Evolutionary conservation across 2,888 invertebrate species (phyloP), one percentile per base, ranked within the genome.

Genomic region (Zootermopsis nevadensis): DNA sequence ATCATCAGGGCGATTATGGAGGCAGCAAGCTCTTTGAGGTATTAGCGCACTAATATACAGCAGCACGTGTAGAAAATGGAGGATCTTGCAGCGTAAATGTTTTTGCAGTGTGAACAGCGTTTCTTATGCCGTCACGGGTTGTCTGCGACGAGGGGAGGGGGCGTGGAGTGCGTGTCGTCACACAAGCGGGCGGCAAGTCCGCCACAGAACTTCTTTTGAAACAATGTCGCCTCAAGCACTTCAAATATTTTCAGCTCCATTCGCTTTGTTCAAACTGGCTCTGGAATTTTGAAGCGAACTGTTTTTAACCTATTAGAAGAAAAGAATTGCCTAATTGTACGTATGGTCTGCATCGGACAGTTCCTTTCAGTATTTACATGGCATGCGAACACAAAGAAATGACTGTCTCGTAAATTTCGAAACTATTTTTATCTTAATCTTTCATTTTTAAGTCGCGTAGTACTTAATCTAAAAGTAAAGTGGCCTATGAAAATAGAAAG

Each of bases 301-400:
- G 2, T 72, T 72, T 35, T 30, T 19, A 7, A 31, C 19, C 72
- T 35, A 33, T 72, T 72, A 72, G 35, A 72, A 72, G 72, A 72
- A 67, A 72, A 72, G 33, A 72, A 72, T 72, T 72, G 72, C 72
- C 72, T 72, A 72, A 72, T 72, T 72, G 72, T 72, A 72, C 35
- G 72, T 72, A 72, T 72, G 35, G n/a, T n/a, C n/a, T n/a, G n/a
- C n/a, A n/a, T n/a, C n/a, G n/a, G 19, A 72, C 22, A 22, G 35
- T 72, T 72, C 35, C 72, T 12, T 2, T 35, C 33, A 72, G 31
- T 33, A 72, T 72, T 72, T 22, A 72, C 72, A 55, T 0, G 22
- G 55, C 22, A 55, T 55, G 55, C 55, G 55, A 55, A 55, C 55
- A 72, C 72, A 72, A 33, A 72, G 72, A 72, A 72, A 72, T 72